These are phyloP conservation scores for Strix aluco DNA, from an alignment of 2,113 vertebrate genomes.

Conservation along the genomic window DNA sequence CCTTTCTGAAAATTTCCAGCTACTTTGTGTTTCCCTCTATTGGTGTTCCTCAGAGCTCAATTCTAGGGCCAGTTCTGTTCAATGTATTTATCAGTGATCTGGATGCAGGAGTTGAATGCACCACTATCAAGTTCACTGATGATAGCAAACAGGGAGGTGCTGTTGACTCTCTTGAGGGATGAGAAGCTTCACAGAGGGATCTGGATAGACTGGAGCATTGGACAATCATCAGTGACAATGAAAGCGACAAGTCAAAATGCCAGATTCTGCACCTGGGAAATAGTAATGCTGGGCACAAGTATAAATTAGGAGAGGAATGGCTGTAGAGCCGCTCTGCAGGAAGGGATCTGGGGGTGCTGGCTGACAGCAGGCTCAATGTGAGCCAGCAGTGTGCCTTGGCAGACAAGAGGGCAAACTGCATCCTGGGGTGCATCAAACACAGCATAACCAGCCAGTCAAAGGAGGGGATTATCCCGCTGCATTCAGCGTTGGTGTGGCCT, in stretches of 20 bases:
- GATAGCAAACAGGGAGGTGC: neutral
- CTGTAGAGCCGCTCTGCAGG: neutral
- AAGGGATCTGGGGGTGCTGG: neutral
- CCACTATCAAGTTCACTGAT: neutral
- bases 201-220: neutral
- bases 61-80: neutral
- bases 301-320: neutral
- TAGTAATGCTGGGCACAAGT: neutral
- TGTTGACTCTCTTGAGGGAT: neutral
- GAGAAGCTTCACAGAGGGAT: neutral
- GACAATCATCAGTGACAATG: neutral
- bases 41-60: neutral
- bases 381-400: neutral
- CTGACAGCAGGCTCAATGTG: neutral
- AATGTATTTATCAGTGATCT: neutral
- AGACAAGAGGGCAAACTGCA: neutral
- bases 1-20: neutral
- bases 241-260: neutral
- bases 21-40: neutral
- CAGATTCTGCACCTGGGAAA: neutral
- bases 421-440: neutral
- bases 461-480: neutral
- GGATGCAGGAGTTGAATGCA: neutral
- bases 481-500: neutral
- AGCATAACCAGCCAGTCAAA: accelerated